Evolutionary conservation across 2,888 invertebrate genomes (phyloP).

Genomic region (Pelosia muscerda): DNA sequence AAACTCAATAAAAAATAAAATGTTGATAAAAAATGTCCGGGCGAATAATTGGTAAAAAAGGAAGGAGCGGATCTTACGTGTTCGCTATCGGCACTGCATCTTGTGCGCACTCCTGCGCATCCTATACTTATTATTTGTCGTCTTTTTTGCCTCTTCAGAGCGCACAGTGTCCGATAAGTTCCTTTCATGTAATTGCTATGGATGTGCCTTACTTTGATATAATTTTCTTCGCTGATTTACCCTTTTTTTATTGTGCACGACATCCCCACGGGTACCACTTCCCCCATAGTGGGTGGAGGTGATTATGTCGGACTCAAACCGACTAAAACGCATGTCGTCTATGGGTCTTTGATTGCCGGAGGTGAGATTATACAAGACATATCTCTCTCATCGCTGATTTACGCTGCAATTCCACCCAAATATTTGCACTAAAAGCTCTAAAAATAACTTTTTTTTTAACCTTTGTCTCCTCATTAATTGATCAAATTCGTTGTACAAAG

Average conservation of each 20-base stretch:
- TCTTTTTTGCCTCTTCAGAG: conserved; percentile 29
- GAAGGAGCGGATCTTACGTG: conserved; percentile 23
- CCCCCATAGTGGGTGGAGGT: too few species aligned
- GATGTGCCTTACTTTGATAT: conserved; percentile 33
- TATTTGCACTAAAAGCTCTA: not conserved
- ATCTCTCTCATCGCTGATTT: conserved; percentile 16
- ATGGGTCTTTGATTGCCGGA: too few species aligned
- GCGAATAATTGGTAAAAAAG: conserved; percentile 32
- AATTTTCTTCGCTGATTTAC: conserved; percentile 18
- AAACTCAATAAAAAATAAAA: conserved; percentile 13
- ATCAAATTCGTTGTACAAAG: not conserved
- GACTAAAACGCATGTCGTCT: too few species aligned
- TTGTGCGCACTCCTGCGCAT: conserved; percentile 28
- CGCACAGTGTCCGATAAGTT: not conserved
- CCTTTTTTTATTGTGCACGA: too few species aligned
- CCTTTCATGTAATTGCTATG: conserved; percentile 39
- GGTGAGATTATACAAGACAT: too few species aligned
- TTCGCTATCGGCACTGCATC: conserved; percentile 42
- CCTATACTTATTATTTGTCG: conserved; percentile 35
- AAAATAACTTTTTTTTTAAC: not conserved
- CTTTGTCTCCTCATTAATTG: not conserved
- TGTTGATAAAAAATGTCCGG: conserved; percentile 14
- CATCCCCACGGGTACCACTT: too few species aligned
- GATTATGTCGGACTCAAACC: too few species aligned
- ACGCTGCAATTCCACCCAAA: not conserved